phyloP scores from a whole-genome alignment of 1,140 invertebrate genomes.

The Periplaneta americana region DNA sequence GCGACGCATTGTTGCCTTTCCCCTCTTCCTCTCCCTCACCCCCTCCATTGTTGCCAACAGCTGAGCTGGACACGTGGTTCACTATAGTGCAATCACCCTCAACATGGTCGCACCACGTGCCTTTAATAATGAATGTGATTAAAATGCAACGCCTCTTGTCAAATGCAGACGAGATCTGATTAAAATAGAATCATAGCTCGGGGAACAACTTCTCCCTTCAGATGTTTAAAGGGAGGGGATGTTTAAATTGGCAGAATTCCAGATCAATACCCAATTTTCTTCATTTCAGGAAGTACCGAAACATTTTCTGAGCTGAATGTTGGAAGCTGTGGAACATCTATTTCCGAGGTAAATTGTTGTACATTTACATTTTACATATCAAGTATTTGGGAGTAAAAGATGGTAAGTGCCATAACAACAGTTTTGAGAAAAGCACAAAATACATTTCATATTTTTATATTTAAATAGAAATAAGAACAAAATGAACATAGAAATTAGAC shows the following conservation, averaged over 20 bases:
- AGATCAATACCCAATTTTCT: neutral
- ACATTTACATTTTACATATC: no score
- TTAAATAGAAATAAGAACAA: no score
- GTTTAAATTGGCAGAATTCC: neutral
- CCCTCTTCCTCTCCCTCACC: no score
- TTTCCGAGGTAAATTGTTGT: no score
- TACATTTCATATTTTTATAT: no score
- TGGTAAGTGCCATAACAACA: no score
- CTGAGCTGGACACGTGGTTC: neutral
- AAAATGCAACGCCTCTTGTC: neutral
- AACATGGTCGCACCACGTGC: neutral
- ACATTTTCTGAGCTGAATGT: neutral
- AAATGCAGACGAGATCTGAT: neutral
- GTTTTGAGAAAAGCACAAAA: no score
- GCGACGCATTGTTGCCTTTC: neutral
- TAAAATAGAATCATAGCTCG: neutral
- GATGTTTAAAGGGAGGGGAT: neutral
- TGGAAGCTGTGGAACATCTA: neutral
- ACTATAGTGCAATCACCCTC: neutral
- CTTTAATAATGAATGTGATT: neutral
- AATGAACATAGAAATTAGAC: no score
- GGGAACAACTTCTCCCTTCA: neutral
- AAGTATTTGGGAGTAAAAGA: no score
- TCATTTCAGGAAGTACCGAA: neutral
- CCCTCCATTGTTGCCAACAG: neutral